These are phyloP conservation scores for Frieseomelitta varia DNA, from an alignment of 1,140 invertebrate genomes.

Conservation along the genomic window DNA sequence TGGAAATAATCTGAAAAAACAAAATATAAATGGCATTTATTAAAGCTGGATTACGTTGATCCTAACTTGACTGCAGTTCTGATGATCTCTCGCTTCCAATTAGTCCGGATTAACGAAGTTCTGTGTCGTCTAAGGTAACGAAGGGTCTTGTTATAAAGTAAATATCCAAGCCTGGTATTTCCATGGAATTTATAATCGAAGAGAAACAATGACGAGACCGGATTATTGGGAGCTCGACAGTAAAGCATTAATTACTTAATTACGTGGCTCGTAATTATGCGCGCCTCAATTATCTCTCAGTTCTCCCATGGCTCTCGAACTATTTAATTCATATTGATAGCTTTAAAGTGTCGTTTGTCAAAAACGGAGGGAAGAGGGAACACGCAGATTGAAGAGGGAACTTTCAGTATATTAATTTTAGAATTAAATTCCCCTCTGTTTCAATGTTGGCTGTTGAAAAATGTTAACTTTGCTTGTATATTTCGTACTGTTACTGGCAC, in stretches of 20 bases:
- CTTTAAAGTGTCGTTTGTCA: not conserved
- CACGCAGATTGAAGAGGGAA: not conserved
- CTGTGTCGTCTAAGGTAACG: conserved; percentile 10
- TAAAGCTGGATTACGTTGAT: not conserved
- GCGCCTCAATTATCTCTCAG: not conserved
- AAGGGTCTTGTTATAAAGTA: conserved; percentile 34
- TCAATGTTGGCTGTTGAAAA: no score
- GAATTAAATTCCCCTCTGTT: no score
- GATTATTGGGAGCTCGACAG: conserved; percentile 6
- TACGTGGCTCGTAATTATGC: not conserved
- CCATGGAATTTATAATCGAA: conserved; percentile 24
- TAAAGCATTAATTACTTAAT: conserved; percentile 12
- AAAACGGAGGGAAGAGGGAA: not conserved
- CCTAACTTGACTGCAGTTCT: not conserved
- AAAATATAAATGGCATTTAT: not conserved
- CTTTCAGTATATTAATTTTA: not conserved
- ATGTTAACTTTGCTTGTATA: not conserved
- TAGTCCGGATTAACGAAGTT: conserved; percentile 35
- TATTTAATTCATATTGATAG: not conserved
- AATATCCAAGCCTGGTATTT: conserved; percentile 14
- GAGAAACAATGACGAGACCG: conserved; percentile 14
- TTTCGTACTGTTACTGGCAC: not conserved
- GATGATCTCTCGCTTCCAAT: conserved; percentile 26
- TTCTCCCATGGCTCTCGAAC: not conserved
- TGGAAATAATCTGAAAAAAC: not conserved